Conservation (phyloP, 1,140 invertebrate species). For the Penaeus chinensis region DNA sequence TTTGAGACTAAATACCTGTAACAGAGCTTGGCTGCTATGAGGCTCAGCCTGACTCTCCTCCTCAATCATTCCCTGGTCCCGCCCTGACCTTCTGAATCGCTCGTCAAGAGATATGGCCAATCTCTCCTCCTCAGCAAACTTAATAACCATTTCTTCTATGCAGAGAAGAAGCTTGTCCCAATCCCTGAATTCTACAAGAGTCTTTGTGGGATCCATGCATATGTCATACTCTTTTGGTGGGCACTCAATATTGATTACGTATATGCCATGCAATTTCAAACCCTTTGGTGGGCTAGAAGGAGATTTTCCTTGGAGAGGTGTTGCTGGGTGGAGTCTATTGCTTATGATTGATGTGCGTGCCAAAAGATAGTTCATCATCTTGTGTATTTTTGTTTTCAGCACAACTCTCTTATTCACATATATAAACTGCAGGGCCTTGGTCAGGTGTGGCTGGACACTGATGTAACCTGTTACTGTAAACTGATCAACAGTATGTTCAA, state of each 20-base stretch:
- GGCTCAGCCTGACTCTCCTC: slow-evolving; percentile 24
- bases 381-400: slow-evolving; percentile 70
- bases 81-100: slow-evolving; percentile 38
- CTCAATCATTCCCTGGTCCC: slow-evolving; percentile 1
- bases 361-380: slow-evolving; percentile 71
- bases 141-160: slow-evolving; percentile 70
- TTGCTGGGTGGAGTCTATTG: slow-evolving; percentile 62
- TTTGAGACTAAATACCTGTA: slow-evolving; percentile 49
- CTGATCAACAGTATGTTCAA: slow-evolving; percentile 70
- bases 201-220: slow-evolving; percentile 71
- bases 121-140: slow-evolving; percentile 64
- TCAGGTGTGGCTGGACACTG: slow-evolving; percentile 68
- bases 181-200: slow-evolving; percentile 74
- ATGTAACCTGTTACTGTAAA: slow-evolving; percentile 73
- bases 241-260: slow-evolving; percentile 75
- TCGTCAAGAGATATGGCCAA: slow-evolving; percentile 44
- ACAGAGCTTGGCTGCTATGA: slow-evolving; percentile 37
- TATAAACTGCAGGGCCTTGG: slow-evolving; percentile 73
- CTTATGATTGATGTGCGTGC: slow-evolving; percentile 67
- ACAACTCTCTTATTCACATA: slow-evolving; percentile 75
- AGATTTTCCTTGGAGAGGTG: slow-evolving; percentile 39
- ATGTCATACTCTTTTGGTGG: slow-evolving; percentile 74
- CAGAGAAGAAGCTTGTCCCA: slow-evolving; percentile 72
- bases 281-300: slow-evolving; percentile 65
- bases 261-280: slow-evolving; percentile 71